Conservation (phyloP, 2,797 vertebrate genomes). For the Serranus cabrilla region DNA sequence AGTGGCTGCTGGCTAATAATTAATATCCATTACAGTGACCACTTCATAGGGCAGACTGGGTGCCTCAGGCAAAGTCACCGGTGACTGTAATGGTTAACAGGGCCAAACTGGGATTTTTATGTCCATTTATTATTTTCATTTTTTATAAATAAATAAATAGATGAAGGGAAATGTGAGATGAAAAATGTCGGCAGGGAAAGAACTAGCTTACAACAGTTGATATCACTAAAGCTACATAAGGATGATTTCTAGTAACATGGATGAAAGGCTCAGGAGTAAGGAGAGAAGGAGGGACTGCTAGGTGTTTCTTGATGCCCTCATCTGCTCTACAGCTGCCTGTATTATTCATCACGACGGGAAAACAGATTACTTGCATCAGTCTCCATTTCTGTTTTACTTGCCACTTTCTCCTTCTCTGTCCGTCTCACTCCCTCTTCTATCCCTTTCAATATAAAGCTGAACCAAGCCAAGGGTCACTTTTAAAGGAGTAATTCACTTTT, state of each 20-base stretch:
- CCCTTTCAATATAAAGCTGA: constrained; percentile 10
- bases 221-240: background rate
- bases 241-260: no score
- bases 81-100: constrained; percentile 63
- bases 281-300: background rate
- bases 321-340: constrained; percentile 39
- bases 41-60: constrained; percentile 54
- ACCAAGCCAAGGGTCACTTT: constrained; percentile 1
- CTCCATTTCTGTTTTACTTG: constrained; percentile 42
- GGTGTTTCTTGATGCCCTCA: constrained; percentile 29
- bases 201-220: background rate
- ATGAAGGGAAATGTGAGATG: background rate
- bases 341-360: constrained; percentile 62
- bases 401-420: constrained; percentile 28
- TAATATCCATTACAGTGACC: constrained; percentile 80
- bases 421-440: background rate
- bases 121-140: background rate
- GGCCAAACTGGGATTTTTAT: constrained; percentile 6
- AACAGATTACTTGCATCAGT: constrained; percentile 37
- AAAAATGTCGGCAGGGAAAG: constrained; percentile 1
- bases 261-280: background rate
- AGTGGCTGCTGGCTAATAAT: constrained; percentile 85
- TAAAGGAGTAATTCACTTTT: background rate
- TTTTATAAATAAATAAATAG: background rate
- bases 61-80: constrained; percentile 58